Evolutionary conservation across 2,113 vertebrate genomes (phyloP).

Genomic region (Nettapus auritus): DNA sequence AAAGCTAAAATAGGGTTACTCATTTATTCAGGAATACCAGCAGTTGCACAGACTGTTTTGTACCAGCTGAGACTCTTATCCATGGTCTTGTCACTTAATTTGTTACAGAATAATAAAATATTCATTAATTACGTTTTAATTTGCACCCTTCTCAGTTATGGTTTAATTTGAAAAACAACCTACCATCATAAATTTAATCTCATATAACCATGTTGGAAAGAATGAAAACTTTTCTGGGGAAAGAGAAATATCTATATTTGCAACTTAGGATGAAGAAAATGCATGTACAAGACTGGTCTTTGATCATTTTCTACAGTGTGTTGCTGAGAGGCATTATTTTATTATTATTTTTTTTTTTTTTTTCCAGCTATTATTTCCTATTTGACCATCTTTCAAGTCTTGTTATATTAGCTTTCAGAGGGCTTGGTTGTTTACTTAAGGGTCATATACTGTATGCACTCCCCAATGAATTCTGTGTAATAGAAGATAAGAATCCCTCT

Average conservation of each 20-base stretch:
- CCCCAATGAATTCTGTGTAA: background rate
- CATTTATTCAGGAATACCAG: background rate
- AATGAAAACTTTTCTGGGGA: background rate
- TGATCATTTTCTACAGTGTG: background rate
- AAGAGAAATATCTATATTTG: background rate
- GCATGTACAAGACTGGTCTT: fast-evolving
- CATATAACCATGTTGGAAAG: background rate
- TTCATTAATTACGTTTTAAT: background rate
- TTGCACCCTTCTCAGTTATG: background rate
- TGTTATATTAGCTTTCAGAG: background rate
- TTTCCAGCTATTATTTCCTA: background rate
- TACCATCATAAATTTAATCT: background rate
- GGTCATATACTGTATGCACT: background rate
- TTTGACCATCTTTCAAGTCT: background rate
- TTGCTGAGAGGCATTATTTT: background rate
- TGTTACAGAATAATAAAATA: background rate
- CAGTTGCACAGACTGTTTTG: background rate
- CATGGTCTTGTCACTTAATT: background rate
- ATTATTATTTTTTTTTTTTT: no score
- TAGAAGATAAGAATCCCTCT: conserved; percentile 15
- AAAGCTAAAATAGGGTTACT: background rate
- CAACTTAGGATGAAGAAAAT: background rate
- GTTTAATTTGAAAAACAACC: background rate
- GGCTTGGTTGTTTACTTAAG: conserved; percentile 14
- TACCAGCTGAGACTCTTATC: background rate